These are phyloP conservation scores for Sinella curviseta DNA, from an alignment of 1,140 invertebrate species.

Conservation along the genomic window DNA sequence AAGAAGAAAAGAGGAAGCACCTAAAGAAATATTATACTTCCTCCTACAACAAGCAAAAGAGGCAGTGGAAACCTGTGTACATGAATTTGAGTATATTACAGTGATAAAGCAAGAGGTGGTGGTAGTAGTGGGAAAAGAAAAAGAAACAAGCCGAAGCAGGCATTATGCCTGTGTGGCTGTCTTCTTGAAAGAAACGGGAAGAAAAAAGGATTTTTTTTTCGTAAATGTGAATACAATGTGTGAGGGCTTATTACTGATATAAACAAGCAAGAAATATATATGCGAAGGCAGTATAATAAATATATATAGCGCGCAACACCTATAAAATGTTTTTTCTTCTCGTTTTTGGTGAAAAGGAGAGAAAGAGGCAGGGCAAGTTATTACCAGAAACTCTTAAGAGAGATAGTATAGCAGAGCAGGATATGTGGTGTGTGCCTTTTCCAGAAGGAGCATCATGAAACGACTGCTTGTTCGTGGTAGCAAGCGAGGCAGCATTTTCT, in stretches of 20 bases:
- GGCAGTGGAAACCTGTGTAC: too few relatives aligned
- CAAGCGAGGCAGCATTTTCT: neutral
- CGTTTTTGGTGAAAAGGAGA: neutral
- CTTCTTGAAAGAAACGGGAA: too few relatives aligned
- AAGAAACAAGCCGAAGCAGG: neutral
- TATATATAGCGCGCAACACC: too few relatives aligned
- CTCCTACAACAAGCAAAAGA: neutral
- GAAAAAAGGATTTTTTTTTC: neutral
- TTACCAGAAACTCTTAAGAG: neutral
- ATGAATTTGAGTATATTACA: too few relatives aligned
- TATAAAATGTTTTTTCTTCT: too few relatives aligned
- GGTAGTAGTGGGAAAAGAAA: neutral
- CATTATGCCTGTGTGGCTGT: neutral
- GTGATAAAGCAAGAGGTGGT: too few relatives aligned
- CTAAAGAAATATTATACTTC: conserved; percentile 1
- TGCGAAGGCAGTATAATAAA: too few relatives aligned
- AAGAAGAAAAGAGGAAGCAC: neutral
- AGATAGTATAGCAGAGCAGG: neutral
- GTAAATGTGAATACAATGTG: neutral
- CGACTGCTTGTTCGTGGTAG: neutral
- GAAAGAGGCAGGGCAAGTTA: neutral
- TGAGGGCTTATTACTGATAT: neutral
- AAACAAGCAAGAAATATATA: too few relatives aligned
- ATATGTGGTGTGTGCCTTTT: neutral
- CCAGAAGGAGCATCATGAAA: neutral